Percentiles rank a stretch among this genome's conserved stretches.
Conservation (phyloP, 2,888 invertebrate genomes). For the Tiliacea aurago region DNA sequence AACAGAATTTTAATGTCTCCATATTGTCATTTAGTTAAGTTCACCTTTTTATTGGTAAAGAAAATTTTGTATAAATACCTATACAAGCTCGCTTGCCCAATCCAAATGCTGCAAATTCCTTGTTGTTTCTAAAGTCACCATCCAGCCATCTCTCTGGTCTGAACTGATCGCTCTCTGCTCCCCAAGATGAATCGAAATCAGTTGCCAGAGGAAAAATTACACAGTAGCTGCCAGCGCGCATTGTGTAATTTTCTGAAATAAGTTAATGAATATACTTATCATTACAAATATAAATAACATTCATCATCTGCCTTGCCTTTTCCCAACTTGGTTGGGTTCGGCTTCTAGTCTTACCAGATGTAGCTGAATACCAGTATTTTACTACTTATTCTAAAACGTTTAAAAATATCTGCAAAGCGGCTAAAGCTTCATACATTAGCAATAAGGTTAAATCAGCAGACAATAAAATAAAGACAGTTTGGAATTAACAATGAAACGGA, state of each 20-base stretch:
- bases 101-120: conserved; percentile 44
- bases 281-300: background rate
- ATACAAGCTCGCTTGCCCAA: conserved; percentile 42
- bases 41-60: no score
- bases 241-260: conserved; percentile 52
- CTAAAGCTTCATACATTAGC: no score
- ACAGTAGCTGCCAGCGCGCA: conserved; percentile 45
- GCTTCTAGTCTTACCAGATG: background rate
- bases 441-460: no score
- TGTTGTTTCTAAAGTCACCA: conserved; percentile 10
- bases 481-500: no score
- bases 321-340: background rate
- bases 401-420: no score
- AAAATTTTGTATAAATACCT: conserved; percentile 19
- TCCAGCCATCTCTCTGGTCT: conserved; percentile 49
- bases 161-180: conserved; percentile 42
- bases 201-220: conserved; percentile 18
- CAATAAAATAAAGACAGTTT: no score
- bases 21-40: no score
- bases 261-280: no score
- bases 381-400: no score
- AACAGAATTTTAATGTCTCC: background rate
- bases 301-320: background rate
- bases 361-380: background rate
- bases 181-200: conserved; percentile 47